Evolutionary conservation across 2,797 vertebrate genomes (phyloP).

Genomic region (Lophius americanus): DNA sequence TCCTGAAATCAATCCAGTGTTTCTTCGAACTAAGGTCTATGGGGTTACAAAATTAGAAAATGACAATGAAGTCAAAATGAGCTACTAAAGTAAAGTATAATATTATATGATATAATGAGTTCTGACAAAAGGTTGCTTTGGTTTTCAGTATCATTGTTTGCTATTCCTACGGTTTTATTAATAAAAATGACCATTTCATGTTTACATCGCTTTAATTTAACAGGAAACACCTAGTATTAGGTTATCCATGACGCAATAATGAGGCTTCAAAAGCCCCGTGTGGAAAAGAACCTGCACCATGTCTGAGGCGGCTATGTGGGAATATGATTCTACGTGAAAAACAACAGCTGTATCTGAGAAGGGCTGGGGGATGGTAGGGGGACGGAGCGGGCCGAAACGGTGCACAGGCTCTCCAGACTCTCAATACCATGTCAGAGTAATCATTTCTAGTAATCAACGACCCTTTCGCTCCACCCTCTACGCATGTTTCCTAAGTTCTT

Average conservation of each 20-base stretch:
- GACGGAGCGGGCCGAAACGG: conserved; percentile 15
- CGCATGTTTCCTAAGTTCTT: conserved; percentile 5
- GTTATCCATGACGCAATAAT: background rate
- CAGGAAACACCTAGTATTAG: no score
- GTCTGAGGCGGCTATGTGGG: background rate
- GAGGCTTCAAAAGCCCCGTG: background rate
- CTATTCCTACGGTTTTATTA: no score
- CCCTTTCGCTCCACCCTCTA: background rate
- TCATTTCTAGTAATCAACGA: no score
- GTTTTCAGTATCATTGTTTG: background rate
- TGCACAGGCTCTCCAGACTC: background rate
- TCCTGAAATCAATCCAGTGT: no score
- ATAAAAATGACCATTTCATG: background rate
- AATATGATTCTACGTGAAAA: conserved; percentile 60
- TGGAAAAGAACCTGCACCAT: background rate
- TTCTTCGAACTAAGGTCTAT: no score
- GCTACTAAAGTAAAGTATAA: no score
- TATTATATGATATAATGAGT: no score
- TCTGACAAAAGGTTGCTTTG: background rate
- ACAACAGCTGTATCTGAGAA: conserved; percentile 70
- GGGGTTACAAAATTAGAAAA: no score
- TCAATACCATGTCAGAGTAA: no score
- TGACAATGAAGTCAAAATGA: no score
- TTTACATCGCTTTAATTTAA: background rate
- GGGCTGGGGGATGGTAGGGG: conserved; percentile 28